Percentiles rank a stretch among this genome's conserved stretches.
Evolutionary conservation across 2,797 vertebrate species (phyloP).

Genomic region (Echiichthys vipera): DNA sequence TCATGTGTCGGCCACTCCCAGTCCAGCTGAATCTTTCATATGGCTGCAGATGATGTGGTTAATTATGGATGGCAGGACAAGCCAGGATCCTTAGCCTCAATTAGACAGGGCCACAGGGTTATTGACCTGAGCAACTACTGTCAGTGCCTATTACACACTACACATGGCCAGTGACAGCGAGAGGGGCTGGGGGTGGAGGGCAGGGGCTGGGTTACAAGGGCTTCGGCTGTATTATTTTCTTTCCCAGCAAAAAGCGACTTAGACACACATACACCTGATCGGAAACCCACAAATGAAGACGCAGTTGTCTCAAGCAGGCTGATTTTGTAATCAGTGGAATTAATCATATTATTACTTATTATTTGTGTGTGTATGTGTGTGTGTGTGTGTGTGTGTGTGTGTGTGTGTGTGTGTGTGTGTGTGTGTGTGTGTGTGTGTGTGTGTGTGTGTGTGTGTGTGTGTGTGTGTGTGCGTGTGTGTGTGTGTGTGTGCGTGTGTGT

Average conservation of each 20-base stretch:
- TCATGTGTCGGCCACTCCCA: slow-evolving; percentile 82
- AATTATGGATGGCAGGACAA: slow-evolving; percentile 85
- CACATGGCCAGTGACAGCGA: slow-evolving; percentile 79
- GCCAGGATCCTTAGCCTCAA: slow-evolving; percentile 84
- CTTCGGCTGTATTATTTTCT: slow-evolving; percentile 64
- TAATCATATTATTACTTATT: slow-evolving; percentile 74
- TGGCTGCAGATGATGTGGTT: slow-evolving; percentile 83
- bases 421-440: not conserved
- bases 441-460: not conserved
- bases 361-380: slow-evolving; percentile 43
- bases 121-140: slow-evolving; percentile 81
- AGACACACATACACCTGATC: slow-evolving; percentile 24
- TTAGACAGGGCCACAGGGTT: slow-evolving; percentile 81
- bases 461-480: slow-evolving; percentile 34
- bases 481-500: not conserved
- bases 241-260: slow-evolving; percentile 24
- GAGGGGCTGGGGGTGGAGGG: slow-evolving; percentile 72
- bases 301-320: slow-evolving; percentile 39
- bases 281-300: slow-evolving; percentile 45
- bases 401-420: slow-evolving; percentile 36
- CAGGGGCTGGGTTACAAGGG: slow-evolving; percentile 75
- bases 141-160: slow-evolving; percentile 84
- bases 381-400: slow-evolving; percentile 14
- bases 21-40: slow-evolving; percentile 88
- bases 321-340: slow-evolving; percentile 72